These are phyloP conservation scores for Rutilus rutilus DNA, from an alignment of 2,113 vertebrate species.

Conservation along the genomic window DNA sequence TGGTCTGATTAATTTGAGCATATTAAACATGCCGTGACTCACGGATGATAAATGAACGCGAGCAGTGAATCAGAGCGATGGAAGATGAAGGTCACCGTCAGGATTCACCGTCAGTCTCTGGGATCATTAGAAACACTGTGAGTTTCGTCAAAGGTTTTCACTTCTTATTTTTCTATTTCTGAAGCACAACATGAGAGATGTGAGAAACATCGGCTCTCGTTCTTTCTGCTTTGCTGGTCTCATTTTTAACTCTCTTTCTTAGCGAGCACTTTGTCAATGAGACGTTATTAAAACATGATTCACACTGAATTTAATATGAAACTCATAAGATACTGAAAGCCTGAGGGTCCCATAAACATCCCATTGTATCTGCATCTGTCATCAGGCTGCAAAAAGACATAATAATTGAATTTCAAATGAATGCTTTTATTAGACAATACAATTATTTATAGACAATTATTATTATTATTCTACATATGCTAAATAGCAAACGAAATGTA, in stretches of 20 bases:
- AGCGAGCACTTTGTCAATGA: slow-evolving; percentile 13
- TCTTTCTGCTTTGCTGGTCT: background rate
- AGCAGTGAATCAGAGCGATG: background rate
- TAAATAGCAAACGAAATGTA: background rate
- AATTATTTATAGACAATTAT: background rate
- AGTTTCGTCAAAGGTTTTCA: background rate
- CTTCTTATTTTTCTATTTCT: background rate
- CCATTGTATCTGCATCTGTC: background rate
- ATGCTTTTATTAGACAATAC: background rate
- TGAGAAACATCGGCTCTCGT: background rate
- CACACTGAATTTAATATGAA: slow-evolving; percentile 44
- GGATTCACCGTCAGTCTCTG: background rate
- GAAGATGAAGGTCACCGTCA: slow-evolving; percentile 3
- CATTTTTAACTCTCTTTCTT: background rate
- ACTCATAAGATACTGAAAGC: slow-evolving; percentile 30
- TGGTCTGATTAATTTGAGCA: slow-evolving; percentile 3
- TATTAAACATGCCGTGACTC: background rate
- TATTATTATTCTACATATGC: background rate
- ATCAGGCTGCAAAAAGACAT: background rate
- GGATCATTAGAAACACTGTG: background rate
- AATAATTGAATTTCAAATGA: background rate
- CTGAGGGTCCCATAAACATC: background rate
- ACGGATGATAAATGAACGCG: background rate
- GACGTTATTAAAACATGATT: slow-evolving; percentile 50
- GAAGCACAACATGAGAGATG: background rate